Evolutionary conservation across 2,888 invertebrate genomes (phyloP).

Genomic region (Anarsia innoxiella): DNA sequence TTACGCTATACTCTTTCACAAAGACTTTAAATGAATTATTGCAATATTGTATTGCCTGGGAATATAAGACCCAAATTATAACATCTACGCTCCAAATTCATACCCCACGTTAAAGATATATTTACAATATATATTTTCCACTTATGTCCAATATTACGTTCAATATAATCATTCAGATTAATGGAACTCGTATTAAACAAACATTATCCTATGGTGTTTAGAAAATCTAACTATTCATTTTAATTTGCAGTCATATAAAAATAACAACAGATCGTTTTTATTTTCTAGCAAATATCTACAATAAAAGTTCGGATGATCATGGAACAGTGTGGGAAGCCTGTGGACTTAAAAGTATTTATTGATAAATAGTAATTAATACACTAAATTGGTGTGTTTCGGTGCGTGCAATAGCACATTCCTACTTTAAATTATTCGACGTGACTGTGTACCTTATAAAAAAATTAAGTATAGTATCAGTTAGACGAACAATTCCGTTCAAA

Average conservation of each 20-base stretch:
- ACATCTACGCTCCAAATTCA: constrained; percentile 15
- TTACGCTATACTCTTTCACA: constrained; percentile 20
- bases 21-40: constrained; percentile 18
- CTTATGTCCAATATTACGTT: constrained; percentile 15
- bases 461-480: constrained; percentile 37
- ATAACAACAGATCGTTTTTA: constrained; percentile 68
- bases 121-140: constrained; percentile 19
- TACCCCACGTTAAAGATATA: constrained; percentile 19
- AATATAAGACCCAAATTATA: constrained; percentile 14
- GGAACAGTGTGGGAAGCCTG: constrained; percentile 59
- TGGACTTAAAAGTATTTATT: constrained; percentile 43
- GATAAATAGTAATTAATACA: constrained; percentile 42
- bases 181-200: constrained; percentile 31
- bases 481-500: constrained; percentile 23
- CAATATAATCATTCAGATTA: constrained; percentile 27
- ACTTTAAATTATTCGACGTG: constrained; percentile 49
- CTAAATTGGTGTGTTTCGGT: constrained; percentile 68
- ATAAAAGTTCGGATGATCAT: constrained; percentile 55
- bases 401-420: constrained; percentile 73
- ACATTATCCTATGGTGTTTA: constrained; percentile 59
- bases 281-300: constrained; percentile 67
- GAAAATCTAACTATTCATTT: constrained; percentile 67
- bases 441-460: constrained; percentile 46
- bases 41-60: constrained; percentile 21
- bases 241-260: constrained; percentile 72